phyloP scores from a whole-genome alignment of 2,113 vertebrate species.

The Balaeniceps rex region DNA sequence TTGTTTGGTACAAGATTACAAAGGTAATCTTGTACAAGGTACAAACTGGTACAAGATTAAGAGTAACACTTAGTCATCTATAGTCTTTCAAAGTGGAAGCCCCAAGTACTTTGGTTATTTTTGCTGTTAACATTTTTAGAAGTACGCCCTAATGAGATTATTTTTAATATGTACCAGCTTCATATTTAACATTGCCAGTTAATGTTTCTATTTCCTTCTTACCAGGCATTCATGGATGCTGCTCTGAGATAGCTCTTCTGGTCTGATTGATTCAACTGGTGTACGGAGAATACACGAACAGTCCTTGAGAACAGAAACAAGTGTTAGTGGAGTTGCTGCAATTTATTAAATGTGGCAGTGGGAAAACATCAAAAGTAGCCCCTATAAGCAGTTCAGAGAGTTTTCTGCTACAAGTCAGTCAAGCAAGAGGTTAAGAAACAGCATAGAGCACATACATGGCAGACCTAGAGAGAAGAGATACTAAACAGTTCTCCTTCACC shows the following conservation, averaged over 20 bases:
- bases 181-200: neutral
- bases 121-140: neutral
- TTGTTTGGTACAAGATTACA: neutral
- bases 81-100: neutral
- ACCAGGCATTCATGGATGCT: conserved; percentile 85
- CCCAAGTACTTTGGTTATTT: neutral
- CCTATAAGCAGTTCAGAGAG: neutral
- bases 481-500: neutral
- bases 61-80: neutral
- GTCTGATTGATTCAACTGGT: conserved; percentile 88
- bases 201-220: conserved; percentile 59
- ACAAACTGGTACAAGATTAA: neutral
- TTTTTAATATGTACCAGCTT: neutral
- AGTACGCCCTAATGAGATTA: neutral
- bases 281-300: conserved; percentile 95
- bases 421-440: neutral
- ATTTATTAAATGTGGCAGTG: neutral
- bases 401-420: neutral
- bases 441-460: neutral
- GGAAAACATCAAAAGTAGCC: neutral
- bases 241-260: conserved; percentile 86
- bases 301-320: conserved; percentile 76
- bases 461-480: neutral
- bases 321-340: neutral
- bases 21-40: no score